phyloP scores from a whole-genome alignment of 1,140 invertebrate species.

The Augochlora pura region DNA sequence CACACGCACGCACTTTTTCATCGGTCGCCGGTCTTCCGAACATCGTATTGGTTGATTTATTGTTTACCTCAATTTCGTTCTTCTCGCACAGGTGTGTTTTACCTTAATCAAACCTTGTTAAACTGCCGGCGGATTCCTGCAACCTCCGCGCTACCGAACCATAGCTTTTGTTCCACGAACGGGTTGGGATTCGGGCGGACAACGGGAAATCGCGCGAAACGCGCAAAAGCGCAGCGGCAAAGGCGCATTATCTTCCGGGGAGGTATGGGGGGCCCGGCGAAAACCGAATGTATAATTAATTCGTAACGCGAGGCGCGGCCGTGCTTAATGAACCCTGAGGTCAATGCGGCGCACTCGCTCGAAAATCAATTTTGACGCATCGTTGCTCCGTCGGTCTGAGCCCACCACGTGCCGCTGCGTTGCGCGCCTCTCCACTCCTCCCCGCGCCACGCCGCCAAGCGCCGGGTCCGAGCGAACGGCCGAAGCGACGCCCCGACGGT shows the following conservation, averaged over 20 bases:
- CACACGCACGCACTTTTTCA: neutral
- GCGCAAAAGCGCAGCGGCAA: constrained; percentile 16
- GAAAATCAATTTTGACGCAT: constrained; percentile 57
- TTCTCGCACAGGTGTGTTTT: too few species aligned
- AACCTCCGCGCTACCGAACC: neutral
- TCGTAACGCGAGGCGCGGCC: constrained; percentile 35
- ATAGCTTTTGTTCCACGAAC: neutral
- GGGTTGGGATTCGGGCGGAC: neutral
- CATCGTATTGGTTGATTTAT: neutral
- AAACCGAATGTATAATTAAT: constrained; percentile 58
- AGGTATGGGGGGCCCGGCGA: constrained; percentile 2
- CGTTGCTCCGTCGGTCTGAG: constrained; percentile 10
- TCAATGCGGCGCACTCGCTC: constrained; percentile 33
- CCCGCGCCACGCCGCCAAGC: neutral
- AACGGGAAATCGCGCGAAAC: neutral
- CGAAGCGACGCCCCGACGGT: neutral
- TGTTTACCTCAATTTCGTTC: too few species aligned
- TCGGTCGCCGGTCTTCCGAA: neutral
- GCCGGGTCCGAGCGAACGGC: neutral
- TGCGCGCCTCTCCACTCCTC: too few species aligned
- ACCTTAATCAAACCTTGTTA: too few species aligned
- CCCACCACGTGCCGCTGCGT: neutral
- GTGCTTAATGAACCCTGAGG: constrained; percentile 56
- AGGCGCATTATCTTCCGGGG: constrained; percentile 26
- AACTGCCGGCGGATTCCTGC: too few species aligned